Percentiles rank a stretch among this genome's conserved stretches.
Evolutionary conservation across 2,888 invertebrate genomes (phyloP).

Genomic region (Eueremaeus valkanovi): DNA sequence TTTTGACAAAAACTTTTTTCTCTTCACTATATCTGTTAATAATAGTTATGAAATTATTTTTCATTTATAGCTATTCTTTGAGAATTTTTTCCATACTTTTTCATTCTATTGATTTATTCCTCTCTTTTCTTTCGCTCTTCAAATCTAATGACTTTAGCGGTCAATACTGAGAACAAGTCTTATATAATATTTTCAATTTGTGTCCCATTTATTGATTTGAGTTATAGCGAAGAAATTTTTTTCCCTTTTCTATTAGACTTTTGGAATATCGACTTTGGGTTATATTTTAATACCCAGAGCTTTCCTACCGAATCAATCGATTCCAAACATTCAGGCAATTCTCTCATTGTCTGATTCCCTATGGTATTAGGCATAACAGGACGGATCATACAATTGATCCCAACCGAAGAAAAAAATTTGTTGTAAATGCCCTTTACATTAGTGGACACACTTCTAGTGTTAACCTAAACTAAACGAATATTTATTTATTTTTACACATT

Average conservation of each 20-base stretch:
- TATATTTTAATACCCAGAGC: neutral
- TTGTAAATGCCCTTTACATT: neutral
- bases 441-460: neutral
- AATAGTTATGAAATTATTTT: neutral
- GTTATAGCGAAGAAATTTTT: neutral
- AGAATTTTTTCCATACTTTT: neutral
- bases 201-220: conserved; percentile 24
- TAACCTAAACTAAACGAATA: neutral
- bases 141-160: neutral
- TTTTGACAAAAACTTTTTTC: neutral
- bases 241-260: neutral
- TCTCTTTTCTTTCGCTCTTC: neutral
- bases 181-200: conserved; percentile 33
- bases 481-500: neutral
- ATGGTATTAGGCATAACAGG: neutral
- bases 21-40: neutral
- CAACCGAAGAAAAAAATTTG: neutral
- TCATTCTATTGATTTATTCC: neutral
- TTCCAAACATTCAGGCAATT: neutral
- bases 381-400: neutral
- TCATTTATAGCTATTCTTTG: neutral
- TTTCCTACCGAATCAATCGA: conserved; percentile 3
- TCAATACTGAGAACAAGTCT: conserved; percentile 10
- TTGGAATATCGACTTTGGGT: neutral
- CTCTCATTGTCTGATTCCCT: neutral